phyloP scores from a whole-genome alignment of 2,888 invertebrate genomes.

The Thalpophila matura region DNA sequence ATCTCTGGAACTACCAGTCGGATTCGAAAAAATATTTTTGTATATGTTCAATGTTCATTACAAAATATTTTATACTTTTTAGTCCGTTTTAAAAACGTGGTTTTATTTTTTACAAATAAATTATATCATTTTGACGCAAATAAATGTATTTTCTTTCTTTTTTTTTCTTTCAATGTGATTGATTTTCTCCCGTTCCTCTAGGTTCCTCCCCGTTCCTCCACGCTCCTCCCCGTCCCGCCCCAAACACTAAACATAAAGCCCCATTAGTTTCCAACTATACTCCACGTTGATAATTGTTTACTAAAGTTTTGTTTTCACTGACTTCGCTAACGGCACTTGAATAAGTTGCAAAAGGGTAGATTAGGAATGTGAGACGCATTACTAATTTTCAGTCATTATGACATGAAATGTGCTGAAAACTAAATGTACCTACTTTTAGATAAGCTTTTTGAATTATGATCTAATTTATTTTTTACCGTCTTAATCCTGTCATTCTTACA shows the following conservation, averaged over 20 bases:
- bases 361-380: constrained; percentile 46
- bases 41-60: too few species aligned
- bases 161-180: constrained; percentile 64
- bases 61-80: too few species aligned
- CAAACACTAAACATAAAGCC: constrained; percentile 27
- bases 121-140: too few species aligned
- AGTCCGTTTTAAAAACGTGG: too few species aligned
- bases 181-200: constrained; percentile 17
- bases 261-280: constrained; percentile 49
- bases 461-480: too few species aligned
- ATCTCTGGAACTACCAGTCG: too few species aligned
- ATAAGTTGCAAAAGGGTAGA: constrained; percentile 31
- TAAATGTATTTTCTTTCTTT: too few species aligned
- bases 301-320: constrained; percentile 52
- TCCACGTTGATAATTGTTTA: constrained; percentile 44
- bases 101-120: too few species aligned
- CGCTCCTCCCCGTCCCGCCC: constrained; percentile 3
- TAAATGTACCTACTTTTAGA: background rate
- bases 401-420: background rate
- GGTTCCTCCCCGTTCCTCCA: background rate
- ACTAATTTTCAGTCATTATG: constrained; percentile 4
- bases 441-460: too few species aligned
- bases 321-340: constrained; percentile 35
- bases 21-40: too few species aligned
- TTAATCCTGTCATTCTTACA: too few species aligned